These are phyloP conservation scores for Gouania willdenowi DNA, from an alignment of 2,797 vertebrate species.

Conservation along the genomic window DNA sequence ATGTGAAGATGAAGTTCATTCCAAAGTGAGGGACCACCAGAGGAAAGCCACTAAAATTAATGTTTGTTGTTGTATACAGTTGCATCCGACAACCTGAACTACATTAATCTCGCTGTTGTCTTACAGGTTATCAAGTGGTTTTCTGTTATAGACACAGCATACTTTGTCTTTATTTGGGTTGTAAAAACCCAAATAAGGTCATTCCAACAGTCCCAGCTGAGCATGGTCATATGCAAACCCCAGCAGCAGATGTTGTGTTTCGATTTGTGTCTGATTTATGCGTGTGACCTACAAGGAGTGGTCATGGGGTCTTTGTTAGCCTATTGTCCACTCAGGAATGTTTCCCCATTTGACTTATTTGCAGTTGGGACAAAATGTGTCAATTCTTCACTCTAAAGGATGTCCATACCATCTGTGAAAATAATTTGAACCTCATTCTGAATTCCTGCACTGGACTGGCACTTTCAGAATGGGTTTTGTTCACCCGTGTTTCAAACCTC, in stretches of 20 bases:
- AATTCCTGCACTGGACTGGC: neutral
- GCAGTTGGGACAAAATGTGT: constrained; percentile 38
- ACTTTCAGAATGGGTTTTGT: neutral
- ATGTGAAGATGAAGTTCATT: too few relatives aligned
- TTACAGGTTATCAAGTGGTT: neutral
- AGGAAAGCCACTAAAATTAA: too few relatives aligned
- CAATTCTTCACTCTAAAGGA: constrained; percentile 37
- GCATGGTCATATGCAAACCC: constrained; percentile 4
- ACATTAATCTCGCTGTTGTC: too few relatives aligned
- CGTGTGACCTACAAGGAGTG: constrained; percentile 50
- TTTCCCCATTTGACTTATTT: constrained; percentile 60
- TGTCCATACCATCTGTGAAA: constrained; percentile 24
- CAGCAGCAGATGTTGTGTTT: constrained; percentile 43
- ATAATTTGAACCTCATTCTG: constrained; percentile 6
- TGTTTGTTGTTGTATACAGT: too few relatives aligned
- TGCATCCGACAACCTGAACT: too few relatives aligned
- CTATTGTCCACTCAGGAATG: constrained; percentile 63
- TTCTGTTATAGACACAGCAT: constrained; percentile 5
- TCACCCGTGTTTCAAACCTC: constrained; percentile 13
- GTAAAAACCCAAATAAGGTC: constrained; percentile 24
- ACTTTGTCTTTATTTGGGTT: constrained; percentile 16
- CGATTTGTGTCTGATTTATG: constrained; percentile 26
- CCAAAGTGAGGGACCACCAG: too few relatives aligned
- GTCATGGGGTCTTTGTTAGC: constrained; percentile 53
- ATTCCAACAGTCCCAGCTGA: neutral